A percentile compares a stretch with the other conserved stretches of the same genome.
Conservation (phyloP, 1,140 invertebrate genomes). For the Diuraphis noxia region DNA sequence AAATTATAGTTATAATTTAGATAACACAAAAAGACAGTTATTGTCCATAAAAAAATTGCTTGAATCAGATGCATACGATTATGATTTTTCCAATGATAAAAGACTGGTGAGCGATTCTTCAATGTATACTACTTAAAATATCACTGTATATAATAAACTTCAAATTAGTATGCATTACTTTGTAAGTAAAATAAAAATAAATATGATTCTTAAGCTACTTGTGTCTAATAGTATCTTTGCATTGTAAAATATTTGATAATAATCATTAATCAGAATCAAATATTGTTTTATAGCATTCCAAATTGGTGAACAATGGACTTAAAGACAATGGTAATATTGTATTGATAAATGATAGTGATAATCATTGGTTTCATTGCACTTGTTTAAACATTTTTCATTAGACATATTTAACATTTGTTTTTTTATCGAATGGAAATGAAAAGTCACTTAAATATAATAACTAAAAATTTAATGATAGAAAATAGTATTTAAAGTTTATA, state of each 20-base stretch:
- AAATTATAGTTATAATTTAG: background rate
- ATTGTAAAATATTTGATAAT: background rate
- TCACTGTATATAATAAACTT: background rate
- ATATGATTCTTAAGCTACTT: background rate
- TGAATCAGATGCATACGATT: constrained; percentile 13
- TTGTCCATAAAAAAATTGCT: constrained; percentile 17
- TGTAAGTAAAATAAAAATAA: background rate
- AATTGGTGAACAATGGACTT: background rate
- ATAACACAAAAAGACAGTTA: background rate
- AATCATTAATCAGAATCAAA: background rate
- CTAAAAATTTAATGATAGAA: background rate
- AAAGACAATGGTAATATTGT: background rate
- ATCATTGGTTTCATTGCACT: background rate
- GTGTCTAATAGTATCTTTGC: background rate
- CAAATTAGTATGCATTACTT: background rate
- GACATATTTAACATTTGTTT: background rate
- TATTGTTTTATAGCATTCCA: background rate
- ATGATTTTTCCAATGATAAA: constrained; percentile 49
- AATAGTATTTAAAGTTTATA: background rate
- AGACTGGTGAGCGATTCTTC: background rate
- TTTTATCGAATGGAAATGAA: background rate
- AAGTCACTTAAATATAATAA: background rate
- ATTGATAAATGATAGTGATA: background rate
- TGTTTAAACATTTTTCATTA: background rate
- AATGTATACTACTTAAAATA: background rate